Base-by-base conservation (phyloP, 1,140 invertebrate species). In the Vanessa tameamea region DNA sequence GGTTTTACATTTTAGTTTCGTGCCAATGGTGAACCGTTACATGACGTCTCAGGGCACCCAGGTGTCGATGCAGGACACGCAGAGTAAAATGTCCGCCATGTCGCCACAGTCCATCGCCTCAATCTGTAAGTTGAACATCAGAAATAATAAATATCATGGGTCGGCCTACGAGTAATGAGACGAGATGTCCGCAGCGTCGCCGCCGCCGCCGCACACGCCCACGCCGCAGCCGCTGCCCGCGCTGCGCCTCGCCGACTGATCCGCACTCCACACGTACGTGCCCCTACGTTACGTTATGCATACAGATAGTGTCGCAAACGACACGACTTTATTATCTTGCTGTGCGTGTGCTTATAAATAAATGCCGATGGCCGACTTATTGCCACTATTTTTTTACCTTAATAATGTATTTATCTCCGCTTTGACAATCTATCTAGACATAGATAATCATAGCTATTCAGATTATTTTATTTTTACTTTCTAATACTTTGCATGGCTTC, bases 31-130 rank as follows among this genome's bases (percentile, higher is more conserved):
- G 78, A 93, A 92, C 73, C 90, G 92, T 31, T 93, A 93, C 79
- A 92, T 93, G 90, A 93, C 92, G 26, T 93, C 92, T 9, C 93
- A 93, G 77, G 91, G 93, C 69, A 93, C 93, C 8, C 91, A 93
- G 78, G 93, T 93, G 72, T 92, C 92, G 23, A 86, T 93, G 85
- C 88, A 92, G 69, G 91, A 92, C 77, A 88, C 89, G 47, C 81
- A 84, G 20, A 86, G 82, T 78, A 93, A 93, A 73, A 87, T 91
- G 88, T 88, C 88, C 50, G 85, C 91, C 43, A 87, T 93, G 87
- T 93, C 93, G 64, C 93, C 93, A 20, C 91, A 93, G 77, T 93
- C 93, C 57, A 93, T 93, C 69, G 91, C 91, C n/a, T 93, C 90
- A 72, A 92, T 92, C 78, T 92, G 91, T 92, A 78, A 91, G 88